Base-by-base conservation (phyloP, 2,888 invertebrate genomes). In the Drosophila leonis region DNA sequence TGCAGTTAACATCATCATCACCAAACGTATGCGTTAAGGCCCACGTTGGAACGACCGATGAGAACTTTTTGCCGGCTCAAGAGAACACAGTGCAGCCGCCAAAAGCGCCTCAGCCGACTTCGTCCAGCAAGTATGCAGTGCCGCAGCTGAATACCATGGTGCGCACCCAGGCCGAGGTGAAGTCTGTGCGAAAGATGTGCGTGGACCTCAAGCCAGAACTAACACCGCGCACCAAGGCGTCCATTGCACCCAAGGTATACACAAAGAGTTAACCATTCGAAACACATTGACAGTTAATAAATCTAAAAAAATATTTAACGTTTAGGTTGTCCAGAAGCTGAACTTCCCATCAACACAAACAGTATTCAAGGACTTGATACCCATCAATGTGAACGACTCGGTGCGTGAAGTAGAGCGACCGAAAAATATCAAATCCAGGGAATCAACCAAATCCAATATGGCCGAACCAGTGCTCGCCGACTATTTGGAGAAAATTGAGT, bases 381-480 rank as follows among this genome's bases (percentile, higher is more conserved):
- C 91, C 20, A 76, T 90, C 4, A 91, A 91, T 72, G 91, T 92
- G 0, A 91, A 92, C 48, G 92, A 92, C 49, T 84, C 86, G 0
- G 39, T 86, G 5, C 24, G 37, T 8, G 66, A 75, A 12, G 4
- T 89, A 33, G 31, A 76, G 20, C 75, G 82, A 4, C 67, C 74
- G 2, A 85, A 82, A 27, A 24, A 56, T 0, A 4, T 41, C 0
- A 77, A 54, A 7, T 0, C 51, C 10, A 60, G 37, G 6, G 39
- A 29, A 6, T 3, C n/a, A 0, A 0, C 4, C 3, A 64, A 42
- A 27, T 0, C 7, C 9, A 15, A 10, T 2, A 2, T 41, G 1
- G n/a, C 1, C 5, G 78, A 84, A 6, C 92, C 92, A 0, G 75
- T 90, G 10, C 63, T 92, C 13, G 49, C 73, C 0, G 90, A 92